phyloP scores from a whole-genome alignment of 2,113 vertebrate species.

The Corythaixoides concolor region DNA sequence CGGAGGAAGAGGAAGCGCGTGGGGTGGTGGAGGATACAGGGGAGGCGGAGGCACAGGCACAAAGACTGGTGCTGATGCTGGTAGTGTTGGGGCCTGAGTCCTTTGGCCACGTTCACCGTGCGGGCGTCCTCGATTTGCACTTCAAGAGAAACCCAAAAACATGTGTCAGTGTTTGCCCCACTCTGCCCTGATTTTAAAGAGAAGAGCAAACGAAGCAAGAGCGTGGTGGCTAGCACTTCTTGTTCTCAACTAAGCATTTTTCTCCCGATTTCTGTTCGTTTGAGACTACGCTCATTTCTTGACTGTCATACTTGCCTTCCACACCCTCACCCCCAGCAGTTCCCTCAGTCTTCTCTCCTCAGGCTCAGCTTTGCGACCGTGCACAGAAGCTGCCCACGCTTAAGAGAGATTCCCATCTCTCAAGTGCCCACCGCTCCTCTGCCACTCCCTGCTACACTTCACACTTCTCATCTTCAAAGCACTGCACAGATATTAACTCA shows the following conservation, averaged over 20 bases:
- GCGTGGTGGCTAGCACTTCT: background rate
- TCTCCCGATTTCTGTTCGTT: background rate
- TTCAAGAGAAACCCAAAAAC: slow-evolving; percentile 76
- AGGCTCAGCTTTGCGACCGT: background rate
- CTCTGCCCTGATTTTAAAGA: background rate
- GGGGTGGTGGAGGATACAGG: slow-evolving; percentile 82
- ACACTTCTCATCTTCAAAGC: background rate
- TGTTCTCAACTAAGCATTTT: background rate
- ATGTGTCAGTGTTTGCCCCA: slow-evolving; percentile 58
- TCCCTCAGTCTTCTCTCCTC: background rate
- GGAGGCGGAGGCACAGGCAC: slow-evolving; percentile 82
- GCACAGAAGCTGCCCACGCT: background rate
- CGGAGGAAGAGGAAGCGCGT: slow-evolving; percentile 83
- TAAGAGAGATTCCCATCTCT: background rate
- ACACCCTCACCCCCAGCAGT: background rate
- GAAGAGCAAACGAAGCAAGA: background rate
- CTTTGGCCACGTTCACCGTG: slow-evolving; percentile 80
- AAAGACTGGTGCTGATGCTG: slow-evolving; percentile 79
- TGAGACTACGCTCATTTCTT: background rate
- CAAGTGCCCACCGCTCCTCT: background rate
- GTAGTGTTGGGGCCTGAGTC: slow-evolving; percentile 78
- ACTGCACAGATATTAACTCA: background rate
- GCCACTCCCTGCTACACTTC: background rate
- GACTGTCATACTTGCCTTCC: background rate
- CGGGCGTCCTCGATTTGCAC: slow-evolving; percentile 78